phyloP scores from a whole-genome alignment of 2,888 invertebrate species.

The Hypsopygia costalis region DNA sequence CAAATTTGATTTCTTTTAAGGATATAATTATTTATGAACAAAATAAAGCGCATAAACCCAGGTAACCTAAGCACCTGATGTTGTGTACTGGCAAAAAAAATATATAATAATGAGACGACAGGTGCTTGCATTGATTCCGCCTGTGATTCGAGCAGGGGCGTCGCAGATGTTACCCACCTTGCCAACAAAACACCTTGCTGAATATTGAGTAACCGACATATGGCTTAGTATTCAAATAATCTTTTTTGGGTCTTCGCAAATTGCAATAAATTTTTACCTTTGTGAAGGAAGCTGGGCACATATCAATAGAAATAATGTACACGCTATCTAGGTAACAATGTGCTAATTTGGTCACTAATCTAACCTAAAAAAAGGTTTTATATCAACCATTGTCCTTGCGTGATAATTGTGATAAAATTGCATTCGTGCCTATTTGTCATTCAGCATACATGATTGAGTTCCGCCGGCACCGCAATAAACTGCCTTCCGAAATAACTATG shows the following conservation, averaged over 20 bases:
- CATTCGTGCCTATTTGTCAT: constrained; percentile 10
- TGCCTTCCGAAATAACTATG: constrained; percentile 3
- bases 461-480: constrained; percentile 4
- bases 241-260: neutral
- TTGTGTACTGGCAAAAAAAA: constrained; percentile 11
- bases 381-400: neutral
- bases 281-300: no score
- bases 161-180: constrained; percentile 55
- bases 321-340: no score
- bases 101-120: constrained; percentile 35
- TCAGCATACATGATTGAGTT: constrained; percentile 5
- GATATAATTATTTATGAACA: no score
- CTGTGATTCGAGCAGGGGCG: constrained; percentile 44
- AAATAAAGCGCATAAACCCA: no score
- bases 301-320: no score
- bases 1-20: no score
- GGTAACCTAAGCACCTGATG: no score
- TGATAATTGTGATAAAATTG: constrained; percentile 3
- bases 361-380: neutral
- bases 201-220: constrained; percentile 36
- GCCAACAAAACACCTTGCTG: constrained; percentile 43
- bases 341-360: no score
- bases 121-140: constrained; percentile 62
- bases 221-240: constrained; percentile 20
- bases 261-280: no score